Evolutionary conservation across 2,797 vertebrate genomes (phyloP).

Genomic region (Rhinichthys osculus): DNA sequence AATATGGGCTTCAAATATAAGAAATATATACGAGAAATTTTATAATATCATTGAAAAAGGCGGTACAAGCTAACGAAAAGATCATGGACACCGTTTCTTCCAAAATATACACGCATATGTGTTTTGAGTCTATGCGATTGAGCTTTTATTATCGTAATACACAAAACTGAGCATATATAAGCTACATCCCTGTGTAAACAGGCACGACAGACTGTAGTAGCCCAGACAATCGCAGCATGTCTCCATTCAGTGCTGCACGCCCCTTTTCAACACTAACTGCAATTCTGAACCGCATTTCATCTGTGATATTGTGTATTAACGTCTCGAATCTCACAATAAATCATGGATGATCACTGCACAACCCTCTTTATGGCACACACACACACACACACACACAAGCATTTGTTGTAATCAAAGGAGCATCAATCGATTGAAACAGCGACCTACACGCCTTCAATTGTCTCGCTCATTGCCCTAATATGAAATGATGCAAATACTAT

Average conservation of each 20-base stretch:
- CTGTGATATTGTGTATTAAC: not conserved
- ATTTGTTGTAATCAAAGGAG: slow-evolving; percentile 32
- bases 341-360: not conserved
- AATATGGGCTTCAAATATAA: slow-evolving; percentile 59
- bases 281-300: slow-evolving; percentile 29
- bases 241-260: slow-evolving; percentile 52
- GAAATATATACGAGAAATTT: slow-evolving; percentile 48
- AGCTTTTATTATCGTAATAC: not conserved
- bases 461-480: slow-evolving; percentile 44
- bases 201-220: slow-evolving; percentile 34
- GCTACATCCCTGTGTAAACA: slow-evolving; percentile 30
- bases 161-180: not conserved
- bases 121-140: not conserved
- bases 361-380: slow-evolving; percentile 1
- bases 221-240: slow-evolving; percentile 52
- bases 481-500: slow-evolving; percentile 1
- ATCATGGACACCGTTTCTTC: not conserved
- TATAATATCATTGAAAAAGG: not conserved
- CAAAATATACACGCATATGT: not conserved
- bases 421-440: slow-evolving; percentile 40
- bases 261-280: slow-evolving; percentile 45
- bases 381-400: no score
- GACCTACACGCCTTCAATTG: slow-evolving; percentile 59
- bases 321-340: not conserved
- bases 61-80: not conserved